Conservation (phyloP, 2,888 invertebrate species). For the Rhagium mordax region DNA sequence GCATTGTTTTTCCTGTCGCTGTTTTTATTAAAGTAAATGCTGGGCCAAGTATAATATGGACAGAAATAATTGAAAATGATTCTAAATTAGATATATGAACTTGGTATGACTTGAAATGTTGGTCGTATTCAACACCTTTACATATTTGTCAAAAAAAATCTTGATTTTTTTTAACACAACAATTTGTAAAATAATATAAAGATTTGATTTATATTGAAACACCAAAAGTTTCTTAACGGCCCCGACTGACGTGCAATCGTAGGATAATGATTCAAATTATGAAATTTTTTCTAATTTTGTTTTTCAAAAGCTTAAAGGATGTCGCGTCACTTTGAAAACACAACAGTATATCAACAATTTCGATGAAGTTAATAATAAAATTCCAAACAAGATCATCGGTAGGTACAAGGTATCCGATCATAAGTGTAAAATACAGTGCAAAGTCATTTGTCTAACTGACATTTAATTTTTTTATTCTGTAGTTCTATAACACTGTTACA, state of each 20-base stretch:
- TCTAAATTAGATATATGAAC: not conserved
- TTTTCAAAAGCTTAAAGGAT: conserved; percentile 31
- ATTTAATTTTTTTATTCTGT: conserved; percentile 42
- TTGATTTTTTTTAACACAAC: not conserved
- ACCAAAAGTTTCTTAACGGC: conserved; percentile 38
- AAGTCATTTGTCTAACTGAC: conserved; percentile 57
- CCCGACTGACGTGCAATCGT: conserved; percentile 40
- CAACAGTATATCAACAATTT: conserved; percentile 53
- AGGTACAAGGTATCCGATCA: conserved; percentile 56
- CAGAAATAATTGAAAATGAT: conserved; percentile 30
- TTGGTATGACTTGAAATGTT: conserved; percentile 48
- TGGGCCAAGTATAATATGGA: conserved; percentile 36
- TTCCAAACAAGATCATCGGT: conserved; percentile 51
- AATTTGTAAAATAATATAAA: not conserved
- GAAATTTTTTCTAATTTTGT: conserved; percentile 47
- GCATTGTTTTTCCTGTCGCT: conserved; percentile 39
- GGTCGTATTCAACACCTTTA: conserved; percentile 40
- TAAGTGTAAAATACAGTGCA: conserved; percentile 48
- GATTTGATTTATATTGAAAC: conserved; percentile 53
- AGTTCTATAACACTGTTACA: conserved; percentile 44
- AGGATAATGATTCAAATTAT: conserved; percentile 54
- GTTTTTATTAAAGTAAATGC: conserved; percentile 42
- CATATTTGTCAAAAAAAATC: not conserved
- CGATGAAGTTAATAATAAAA: conserved; percentile 49
- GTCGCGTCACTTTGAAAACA: conserved; percentile 35